Percentiles rank a stretch among this genome's conserved stretches.
phyloP scores from a whole-genome alignment of 2,888 invertebrate genomes.

The Brachynemurus nebulosus region DNA sequence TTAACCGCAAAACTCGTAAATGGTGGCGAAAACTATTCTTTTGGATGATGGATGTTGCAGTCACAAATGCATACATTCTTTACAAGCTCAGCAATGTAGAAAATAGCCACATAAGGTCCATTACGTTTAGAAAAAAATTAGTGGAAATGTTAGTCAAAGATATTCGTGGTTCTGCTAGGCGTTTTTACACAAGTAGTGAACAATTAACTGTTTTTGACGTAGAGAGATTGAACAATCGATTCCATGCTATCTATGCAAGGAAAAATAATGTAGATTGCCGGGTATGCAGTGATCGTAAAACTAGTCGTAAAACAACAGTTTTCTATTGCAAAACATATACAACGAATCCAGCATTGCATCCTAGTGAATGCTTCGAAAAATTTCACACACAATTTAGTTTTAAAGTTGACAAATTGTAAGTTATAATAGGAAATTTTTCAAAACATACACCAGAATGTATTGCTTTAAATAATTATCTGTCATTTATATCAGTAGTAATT shows the following conservation, averaged over 20 bases:
- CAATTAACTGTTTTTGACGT: too few species aligned
- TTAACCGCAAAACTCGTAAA: slow-evolving; percentile 19
- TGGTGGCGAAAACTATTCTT: slow-evolving; percentile 22
- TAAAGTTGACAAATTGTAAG: background rate
- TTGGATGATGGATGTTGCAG: too few species aligned
- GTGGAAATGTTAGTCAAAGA: too few species aligned
- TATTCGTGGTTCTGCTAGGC: too few species aligned
- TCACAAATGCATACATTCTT: too few species aligned
- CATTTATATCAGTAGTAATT: too few species aligned
- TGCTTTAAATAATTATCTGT: too few species aligned
- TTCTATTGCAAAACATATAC: background rate
- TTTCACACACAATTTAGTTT: background rate
- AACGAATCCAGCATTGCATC: background rate
- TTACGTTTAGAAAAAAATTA: too few species aligned
- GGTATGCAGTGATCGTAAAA: background rate
- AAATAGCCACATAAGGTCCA: too few species aligned
- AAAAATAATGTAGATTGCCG: background rate
- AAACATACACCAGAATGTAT: too few species aligned
- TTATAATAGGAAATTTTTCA: too few species aligned
- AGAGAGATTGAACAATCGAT: background rate
- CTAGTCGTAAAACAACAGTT: background rate
- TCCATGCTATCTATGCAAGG: background rate
- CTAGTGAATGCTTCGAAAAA: background rate
- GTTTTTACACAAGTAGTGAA: slow-evolving; percentile 12
- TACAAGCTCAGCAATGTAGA: too few species aligned